These are phyloP conservation scores for Orgyia antiqua DNA, from an alignment of 2,888 invertebrate genomes.

Conservation along the genomic window DNA sequence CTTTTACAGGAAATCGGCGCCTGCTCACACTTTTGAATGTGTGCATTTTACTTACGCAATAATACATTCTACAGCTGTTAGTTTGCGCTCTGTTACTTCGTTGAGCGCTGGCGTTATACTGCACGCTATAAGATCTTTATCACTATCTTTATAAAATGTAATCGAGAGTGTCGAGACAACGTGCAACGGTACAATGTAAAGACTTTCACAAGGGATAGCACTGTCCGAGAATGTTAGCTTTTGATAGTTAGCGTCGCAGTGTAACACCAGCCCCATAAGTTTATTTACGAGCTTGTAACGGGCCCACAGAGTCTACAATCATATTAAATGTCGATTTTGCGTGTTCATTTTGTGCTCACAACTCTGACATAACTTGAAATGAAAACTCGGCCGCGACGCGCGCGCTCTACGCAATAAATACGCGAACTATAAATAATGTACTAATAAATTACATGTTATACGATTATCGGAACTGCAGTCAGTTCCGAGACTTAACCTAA, in stretches of 20 bases:
- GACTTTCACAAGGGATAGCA: neutral
- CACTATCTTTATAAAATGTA: neutral
- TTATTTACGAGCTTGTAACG: conserved; percentile 8
- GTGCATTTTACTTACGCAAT: conserved; percentile 25
- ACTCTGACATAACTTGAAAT: conserved; percentile 65
- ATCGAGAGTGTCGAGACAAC: too few species aligned
- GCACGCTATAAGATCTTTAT: conserved; percentile 10
- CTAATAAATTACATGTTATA: conserved; percentile 32
- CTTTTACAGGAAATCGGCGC: conserved; percentile 27
- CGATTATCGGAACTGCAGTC: conserved; percentile 43
- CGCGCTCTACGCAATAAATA: conserved; percentile 57
- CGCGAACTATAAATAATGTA: conserved; percentile 47
- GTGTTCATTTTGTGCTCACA: conserved; percentile 67
- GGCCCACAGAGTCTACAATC: conserved; percentile 55
- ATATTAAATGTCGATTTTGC: conserved; percentile 68
- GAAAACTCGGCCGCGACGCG: conserved; percentile 59
- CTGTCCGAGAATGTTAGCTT: neutral
- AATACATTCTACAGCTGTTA: conserved; percentile 28
- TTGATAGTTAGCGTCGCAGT: conserved; percentile 7
- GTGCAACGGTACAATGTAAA: neutral
- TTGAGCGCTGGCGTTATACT: conserved; percentile 14
- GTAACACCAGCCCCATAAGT: conserved; percentile 7
- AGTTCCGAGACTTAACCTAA: conserved; percentile 46
- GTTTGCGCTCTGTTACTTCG: conserved; percentile 35
- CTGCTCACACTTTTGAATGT: conserved; percentile 27